Conservation (phyloP, 2,888 invertebrate species). For the Trichogramma evanescens region DNA sequence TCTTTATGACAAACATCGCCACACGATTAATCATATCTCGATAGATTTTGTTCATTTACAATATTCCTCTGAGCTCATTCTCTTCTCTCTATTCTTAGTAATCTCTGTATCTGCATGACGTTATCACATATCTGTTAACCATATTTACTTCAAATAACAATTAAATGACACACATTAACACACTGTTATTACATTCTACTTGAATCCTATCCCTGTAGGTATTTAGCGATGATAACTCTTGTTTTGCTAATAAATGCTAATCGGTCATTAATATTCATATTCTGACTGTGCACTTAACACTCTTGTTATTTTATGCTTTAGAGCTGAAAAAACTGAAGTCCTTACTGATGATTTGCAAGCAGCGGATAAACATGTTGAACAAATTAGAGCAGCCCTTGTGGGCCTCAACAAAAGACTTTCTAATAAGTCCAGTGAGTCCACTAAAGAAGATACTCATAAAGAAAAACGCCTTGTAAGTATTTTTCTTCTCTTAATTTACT, state of each 20-base stretch:
- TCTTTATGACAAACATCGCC: not conserved
- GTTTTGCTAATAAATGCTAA: conserved; percentile 11
- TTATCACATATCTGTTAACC: no score
- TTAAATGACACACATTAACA: no score
- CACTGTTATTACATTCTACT: no score
- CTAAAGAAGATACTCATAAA: conserved; percentile 58
- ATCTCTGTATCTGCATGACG: no score
- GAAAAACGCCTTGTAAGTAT: conserved; percentile 60
- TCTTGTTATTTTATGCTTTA: conserved; percentile 36
- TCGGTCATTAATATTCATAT: conserved; percentile 14
- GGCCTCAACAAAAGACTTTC: conserved; percentile 57
- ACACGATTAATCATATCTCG: not conserved
- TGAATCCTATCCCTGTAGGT: no score
- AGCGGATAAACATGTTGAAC: conserved; percentile 76
- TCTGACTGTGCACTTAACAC: not conserved
- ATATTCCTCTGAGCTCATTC: no score
- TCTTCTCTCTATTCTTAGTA: no score
- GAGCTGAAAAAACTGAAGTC: conserved; percentile 78
- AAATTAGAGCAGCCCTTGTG: conserved; percentile 63
- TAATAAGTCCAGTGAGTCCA: conserved; percentile 46
- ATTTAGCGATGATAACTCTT: conserved; percentile 13
- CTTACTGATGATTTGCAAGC: conserved; percentile 75
- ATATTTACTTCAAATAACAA: no score
- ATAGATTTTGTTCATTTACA: no score
- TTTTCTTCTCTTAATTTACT: not conserved